A percentile compares a stretch with the other conserved stretches of the same genome.
These are phyloP conservation scores for Jaculus jaculus DNA, from an alignment of 2,113 vertebrate genomes.

Conservation along the genomic window DNA sequence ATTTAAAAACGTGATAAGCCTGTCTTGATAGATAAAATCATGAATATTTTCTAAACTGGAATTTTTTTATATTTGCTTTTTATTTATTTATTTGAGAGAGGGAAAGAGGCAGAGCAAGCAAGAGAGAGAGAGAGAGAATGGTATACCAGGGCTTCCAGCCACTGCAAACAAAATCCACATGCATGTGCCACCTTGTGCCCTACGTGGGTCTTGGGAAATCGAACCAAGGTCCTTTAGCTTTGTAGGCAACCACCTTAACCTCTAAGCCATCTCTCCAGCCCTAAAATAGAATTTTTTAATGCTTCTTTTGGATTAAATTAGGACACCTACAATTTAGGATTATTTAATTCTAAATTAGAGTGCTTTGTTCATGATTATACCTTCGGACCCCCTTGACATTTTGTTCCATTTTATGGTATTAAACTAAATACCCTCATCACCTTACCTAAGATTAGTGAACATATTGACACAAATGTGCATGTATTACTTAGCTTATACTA, in stretches of 20 bases:
- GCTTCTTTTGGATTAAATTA: background rate
- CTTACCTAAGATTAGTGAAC: background rate
- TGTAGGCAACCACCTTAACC: too few species aligned
- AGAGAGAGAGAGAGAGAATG: too few species aligned
- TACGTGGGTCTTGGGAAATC: too few species aligned
- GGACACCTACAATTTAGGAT: background rate
- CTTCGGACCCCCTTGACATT: conserved; percentile 13
- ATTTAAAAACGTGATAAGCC: background rate
- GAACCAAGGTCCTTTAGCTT: too few species aligned
- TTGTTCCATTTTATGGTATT: background rate
- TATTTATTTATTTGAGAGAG: too few species aligned
- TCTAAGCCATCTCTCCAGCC: too few species aligned
- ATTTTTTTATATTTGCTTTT: too few species aligned
- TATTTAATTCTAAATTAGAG: conserved; percentile 22
- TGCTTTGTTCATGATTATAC: background rate
- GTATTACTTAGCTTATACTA: background rate
- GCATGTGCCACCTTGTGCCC: too few species aligned
- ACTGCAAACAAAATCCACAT: too few species aligned
- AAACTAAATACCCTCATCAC: background rate
- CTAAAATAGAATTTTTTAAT: conserved; percentile 46
- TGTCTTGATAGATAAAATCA: background rate
- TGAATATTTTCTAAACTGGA: conserved; percentile 38
- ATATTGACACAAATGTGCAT: background rate
- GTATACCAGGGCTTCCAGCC: too few species aligned
- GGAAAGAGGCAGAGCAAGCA: too few species aligned